A percentile compares a stretch with the other conserved stretches of the same genome.
Evolutionary conservation across 2,113 vertebrate species (phyloP).

Genomic region (Mormyrus iriodes): DNA sequence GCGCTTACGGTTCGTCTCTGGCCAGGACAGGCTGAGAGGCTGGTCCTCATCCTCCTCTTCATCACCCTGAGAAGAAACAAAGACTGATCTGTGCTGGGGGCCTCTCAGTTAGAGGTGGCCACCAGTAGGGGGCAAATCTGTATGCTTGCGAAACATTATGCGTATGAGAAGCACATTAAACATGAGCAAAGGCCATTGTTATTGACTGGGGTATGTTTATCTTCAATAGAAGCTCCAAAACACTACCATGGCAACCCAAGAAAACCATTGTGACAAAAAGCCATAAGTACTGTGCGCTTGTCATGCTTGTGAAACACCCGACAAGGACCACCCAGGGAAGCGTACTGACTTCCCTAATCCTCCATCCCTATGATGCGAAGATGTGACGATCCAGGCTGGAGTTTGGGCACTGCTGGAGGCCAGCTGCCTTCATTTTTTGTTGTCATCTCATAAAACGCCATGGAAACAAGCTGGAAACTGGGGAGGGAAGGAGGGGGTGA

Average conservation of each 20-base stretch:
- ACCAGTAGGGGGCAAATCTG: conserved; percentile 1
- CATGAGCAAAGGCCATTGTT: not conserved
- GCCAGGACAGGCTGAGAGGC: conserved; percentile 90
- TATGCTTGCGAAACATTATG: not conserved
- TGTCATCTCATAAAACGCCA: not conserved
- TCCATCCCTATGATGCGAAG: not conserved
- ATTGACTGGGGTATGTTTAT: not conserved
- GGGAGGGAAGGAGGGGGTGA: not conserved
- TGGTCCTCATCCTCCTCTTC: conserved; percentile 76
- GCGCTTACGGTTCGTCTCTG: conserved; percentile 73
- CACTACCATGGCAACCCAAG: not conserved
- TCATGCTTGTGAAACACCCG: not conserved
- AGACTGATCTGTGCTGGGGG: not conserved
- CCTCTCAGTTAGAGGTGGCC: not conserved
- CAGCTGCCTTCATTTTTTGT: not conserved
- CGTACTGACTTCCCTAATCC: too few relatives aligned
- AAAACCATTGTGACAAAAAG: not conserved
- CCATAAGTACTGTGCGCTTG: not conserved
- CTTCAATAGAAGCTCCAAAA: not conserved
- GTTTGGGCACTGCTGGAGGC: not conserved
- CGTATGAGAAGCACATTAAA: too few relatives aligned
- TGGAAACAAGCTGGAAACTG: not conserved
- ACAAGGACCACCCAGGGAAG: not conserved
- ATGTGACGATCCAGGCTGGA: not conserved
- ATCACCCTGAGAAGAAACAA: conserved; percentile 53